A percentile compares a stretch with the other conserved stretches of the same genome.
Evolutionary conservation across 2,113 vertebrate species (phyloP).

Genomic region (Sebastes fasciatus): DNA sequence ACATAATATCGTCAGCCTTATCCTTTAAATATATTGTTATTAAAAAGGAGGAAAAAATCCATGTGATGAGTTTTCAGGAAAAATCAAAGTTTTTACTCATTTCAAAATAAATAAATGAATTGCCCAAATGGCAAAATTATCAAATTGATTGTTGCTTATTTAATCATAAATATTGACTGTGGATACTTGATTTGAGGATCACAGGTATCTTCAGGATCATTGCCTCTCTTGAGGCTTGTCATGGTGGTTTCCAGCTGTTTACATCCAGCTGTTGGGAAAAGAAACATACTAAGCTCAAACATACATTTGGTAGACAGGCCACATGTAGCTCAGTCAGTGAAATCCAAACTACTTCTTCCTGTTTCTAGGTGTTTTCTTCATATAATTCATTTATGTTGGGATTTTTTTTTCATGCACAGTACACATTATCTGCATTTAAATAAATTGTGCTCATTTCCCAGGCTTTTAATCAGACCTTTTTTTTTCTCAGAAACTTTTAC

Average conservation of each 20-base stretch:
- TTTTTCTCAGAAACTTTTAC: background rate
- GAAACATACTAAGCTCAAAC: background rate
- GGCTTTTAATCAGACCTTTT: background rate
- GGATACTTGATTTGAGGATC: conserved; percentile 1
- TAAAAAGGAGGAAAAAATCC: background rate
- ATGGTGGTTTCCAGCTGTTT: background rate
- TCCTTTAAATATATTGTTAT: background rate
- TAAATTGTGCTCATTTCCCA: background rate
- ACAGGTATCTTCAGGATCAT: background rate
- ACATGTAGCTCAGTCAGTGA: background rate
- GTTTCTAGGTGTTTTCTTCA: background rate
- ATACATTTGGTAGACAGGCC: background rate
- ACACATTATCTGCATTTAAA: background rate
- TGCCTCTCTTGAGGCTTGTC: background rate
- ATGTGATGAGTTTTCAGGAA: background rate
- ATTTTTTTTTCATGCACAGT: background rate
- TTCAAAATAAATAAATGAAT: background rate
- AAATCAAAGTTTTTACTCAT: background rate
- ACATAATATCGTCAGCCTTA: background rate
- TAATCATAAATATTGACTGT: background rate
- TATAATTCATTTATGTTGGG: background rate
- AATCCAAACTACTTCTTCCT: background rate
- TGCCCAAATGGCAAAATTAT: background rate
- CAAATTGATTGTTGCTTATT: background rate
- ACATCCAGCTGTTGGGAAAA: background rate